These are phyloP conservation scores for Tenthredo distinguenda DNA, from an alignment of 2,888 invertebrate genomes.

Conservation along the genomic window DNA sequence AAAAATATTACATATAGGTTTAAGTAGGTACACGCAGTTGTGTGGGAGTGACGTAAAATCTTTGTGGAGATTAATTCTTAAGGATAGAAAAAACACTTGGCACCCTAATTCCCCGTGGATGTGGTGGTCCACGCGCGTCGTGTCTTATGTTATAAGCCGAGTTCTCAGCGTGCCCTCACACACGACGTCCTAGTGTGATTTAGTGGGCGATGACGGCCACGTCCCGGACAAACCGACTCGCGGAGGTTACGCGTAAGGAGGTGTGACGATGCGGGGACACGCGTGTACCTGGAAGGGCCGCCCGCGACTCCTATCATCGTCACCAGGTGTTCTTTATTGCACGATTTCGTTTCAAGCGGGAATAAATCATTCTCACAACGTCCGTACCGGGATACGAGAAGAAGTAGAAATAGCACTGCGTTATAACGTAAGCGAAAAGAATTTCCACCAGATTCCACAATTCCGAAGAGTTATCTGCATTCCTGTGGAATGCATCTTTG, in stretches of 20 bases:
- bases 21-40: background rate
- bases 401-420: background rate
- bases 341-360: constrained; percentile 62
- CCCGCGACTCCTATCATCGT: constrained; percentile 62
- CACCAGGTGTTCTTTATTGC: constrained; percentile 73
- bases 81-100: constrained; percentile 58
- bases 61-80: constrained; percentile 11
- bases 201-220: constrained; percentile 49
- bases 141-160: constrained; percentile 65
- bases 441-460: background rate
- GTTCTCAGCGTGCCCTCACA: constrained; percentile 70
- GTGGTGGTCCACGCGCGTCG: constrained; percentile 54
- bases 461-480: background rate
- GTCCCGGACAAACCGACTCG: constrained; percentile 25
- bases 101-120: constrained; percentile 59
- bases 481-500: background rate
- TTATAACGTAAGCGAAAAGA: background rate
- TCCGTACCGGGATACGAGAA: background rate
- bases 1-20: background rate
- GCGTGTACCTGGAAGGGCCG: constrained; percentile 75
- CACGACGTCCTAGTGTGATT: constrained; percentile 52
- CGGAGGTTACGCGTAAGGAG: constrained; percentile 70
- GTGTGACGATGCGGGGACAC: constrained; percentile 78
- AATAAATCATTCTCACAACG: constrained; percentile 43
- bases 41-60: constrained; percentile 54